These are phyloP conservation scores for Grammomys surdaster DNA, from an alignment of 2,113 vertebrate genomes.

Conservation along the genomic window DNA sequence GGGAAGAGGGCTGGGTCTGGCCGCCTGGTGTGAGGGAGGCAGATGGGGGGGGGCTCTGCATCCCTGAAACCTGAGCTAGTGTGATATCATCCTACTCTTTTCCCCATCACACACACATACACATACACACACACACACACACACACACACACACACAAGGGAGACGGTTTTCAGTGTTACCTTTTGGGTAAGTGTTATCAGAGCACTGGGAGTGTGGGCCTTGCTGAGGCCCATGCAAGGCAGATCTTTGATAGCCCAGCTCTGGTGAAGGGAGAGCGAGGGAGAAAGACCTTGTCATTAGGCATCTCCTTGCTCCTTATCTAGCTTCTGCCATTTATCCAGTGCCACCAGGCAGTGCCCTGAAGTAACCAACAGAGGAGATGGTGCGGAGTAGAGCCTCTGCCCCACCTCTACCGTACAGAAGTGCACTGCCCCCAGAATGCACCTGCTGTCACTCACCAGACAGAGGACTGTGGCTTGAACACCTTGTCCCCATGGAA, in stretches of 20 bases:
- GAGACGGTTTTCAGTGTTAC: neutral
- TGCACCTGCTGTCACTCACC: neutral
- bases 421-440: neutral
- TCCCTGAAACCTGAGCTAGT: neutral
- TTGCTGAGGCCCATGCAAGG: neutral
- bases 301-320: constrained; percentile 58
- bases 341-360: neutral
- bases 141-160: neutral
- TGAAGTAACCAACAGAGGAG: neutral
- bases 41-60: neutral
- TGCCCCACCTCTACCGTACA: neutral
- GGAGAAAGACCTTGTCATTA: neutral
- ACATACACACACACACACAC: no score
- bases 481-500: neutral
- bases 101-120: neutral
- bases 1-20: neutral
- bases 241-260: neutral
- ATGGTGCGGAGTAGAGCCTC: neutral
- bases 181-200: neutral
- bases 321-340: constrained; percentile 32
- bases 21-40: neutral
- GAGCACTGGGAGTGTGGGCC: neutral
- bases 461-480: neutral
- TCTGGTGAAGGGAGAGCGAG: neutral
- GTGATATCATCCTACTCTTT: no score